Percentiles rank a stretch among this genome's conserved stretches.
Evolutionary conservation across 2,888 invertebrate species (phyloP).

Genomic region (Steromphala cineraria): DNA sequence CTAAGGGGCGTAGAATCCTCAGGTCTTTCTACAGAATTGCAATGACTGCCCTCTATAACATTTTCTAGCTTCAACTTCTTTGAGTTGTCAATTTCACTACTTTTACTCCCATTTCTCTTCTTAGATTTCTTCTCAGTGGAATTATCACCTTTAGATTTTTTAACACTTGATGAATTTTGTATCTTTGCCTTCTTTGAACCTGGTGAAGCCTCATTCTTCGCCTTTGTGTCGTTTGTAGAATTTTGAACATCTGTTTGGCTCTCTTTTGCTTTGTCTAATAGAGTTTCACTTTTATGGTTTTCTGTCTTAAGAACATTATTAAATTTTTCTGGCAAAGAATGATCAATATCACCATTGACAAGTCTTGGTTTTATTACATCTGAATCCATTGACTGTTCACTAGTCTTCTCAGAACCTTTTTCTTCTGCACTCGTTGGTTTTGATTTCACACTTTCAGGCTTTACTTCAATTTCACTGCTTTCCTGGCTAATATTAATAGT

Average conservation of each 20-base stretch:
- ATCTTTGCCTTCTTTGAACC: neutral
- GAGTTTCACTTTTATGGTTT: neutral
- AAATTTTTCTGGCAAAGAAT: neutral
- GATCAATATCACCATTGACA: slow-evolving; percentile 5
- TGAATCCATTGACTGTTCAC: neutral
- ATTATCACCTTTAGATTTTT: no score
- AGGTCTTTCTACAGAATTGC: neutral
- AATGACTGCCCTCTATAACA: neutral
- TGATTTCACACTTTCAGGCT: neutral
- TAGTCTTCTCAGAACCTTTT: no score
- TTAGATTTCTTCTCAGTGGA: neutral
- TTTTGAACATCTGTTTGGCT: neutral
- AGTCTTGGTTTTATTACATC: neutral
- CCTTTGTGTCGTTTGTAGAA: neutral
- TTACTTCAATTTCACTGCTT: neutral
- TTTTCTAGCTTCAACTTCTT: neutral
- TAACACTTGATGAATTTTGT: no score
- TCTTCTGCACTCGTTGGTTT: no score
- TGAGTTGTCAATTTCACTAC: neutral
- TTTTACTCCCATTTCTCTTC: neutral
- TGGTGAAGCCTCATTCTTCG: neutral
- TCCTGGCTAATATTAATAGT: neutral
- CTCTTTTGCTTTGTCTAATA: no score
- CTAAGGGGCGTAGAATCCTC: slow-evolving; percentile 19
- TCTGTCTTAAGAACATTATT: neutral